phyloP scores from a whole-genome alignment of 1,140 invertebrate species.

The Anastrepha ludens region DNA sequence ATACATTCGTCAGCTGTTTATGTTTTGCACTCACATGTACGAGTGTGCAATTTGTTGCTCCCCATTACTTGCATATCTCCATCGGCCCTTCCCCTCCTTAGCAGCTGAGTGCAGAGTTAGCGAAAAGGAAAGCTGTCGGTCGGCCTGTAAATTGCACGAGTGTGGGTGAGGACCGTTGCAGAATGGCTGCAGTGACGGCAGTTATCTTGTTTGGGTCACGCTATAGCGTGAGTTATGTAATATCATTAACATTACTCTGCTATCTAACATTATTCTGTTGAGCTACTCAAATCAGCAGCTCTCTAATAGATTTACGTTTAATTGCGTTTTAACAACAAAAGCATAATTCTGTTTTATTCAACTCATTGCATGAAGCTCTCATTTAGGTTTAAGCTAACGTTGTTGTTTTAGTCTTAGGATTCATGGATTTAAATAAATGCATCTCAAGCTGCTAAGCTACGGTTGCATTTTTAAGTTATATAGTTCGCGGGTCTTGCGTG shows the following conservation, averaged over 20 bases:
- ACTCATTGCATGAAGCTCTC: too few relatives aligned
- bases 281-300: too few relatives aligned
- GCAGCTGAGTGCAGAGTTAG: background rate
- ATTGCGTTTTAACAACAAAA: too few relatives aligned
- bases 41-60: background rate
- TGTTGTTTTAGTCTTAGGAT: too few relatives aligned
- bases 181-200: background rate
- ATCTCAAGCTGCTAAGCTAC: too few relatives aligned
- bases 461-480: too few relatives aligned
- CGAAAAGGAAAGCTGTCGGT: background rate
- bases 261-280: too few relatives aligned
- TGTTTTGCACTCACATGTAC: background rate
- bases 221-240: background rate
- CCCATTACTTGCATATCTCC: background rate
- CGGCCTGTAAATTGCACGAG: background rate
- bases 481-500: slow-evolving; percentile 15
- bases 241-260: too few relatives aligned
- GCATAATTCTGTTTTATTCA: too few relatives aligned
- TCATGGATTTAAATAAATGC: too few relatives aligned
- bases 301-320: too few relatives aligned
- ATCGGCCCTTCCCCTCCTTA: background rate
- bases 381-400: too few relatives aligned
- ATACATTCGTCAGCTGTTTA: slow-evolving; percentile 15
- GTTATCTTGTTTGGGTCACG: slow-evolving; percentile 36
- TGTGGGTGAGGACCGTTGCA: background rate